Evolutionary conservation across 2,888 invertebrate genomes (phyloP).

Genomic region (Caenorhabditis angaria): DNA sequence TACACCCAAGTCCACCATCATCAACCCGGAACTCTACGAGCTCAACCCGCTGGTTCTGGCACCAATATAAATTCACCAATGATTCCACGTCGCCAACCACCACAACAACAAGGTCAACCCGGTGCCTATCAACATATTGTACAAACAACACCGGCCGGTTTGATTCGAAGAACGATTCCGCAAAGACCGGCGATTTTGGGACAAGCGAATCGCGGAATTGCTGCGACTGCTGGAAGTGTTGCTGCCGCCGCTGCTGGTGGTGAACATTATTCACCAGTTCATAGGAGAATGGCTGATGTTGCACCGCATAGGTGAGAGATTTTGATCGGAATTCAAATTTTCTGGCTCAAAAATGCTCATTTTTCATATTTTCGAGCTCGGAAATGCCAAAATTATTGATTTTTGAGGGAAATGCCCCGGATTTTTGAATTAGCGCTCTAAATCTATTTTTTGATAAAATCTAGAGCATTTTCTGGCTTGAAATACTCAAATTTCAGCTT

Average conservation of each 20-base stretch:
- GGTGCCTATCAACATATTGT: slow-evolving; percentile 23
- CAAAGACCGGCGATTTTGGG: background rate
- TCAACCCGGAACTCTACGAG: background rate
- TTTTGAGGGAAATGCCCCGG: background rate
- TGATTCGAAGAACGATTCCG: background rate
- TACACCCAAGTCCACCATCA: background rate
- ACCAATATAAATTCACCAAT: background rate
- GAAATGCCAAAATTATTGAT: background rate
- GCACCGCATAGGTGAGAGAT: slow-evolving; percentile 19
- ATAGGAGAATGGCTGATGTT: slow-evolving; percentile 11
- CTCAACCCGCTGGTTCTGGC: background rate
- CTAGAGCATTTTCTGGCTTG: no score
- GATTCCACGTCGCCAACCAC: background rate
- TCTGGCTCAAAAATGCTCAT: background rate
- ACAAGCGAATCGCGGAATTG: background rate
- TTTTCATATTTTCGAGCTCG: background rate
- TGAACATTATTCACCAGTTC: slow-evolving; percentile 7
- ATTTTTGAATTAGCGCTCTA: no score
- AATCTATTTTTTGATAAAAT: no score
- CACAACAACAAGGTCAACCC: background rate
- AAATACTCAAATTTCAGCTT: no score
- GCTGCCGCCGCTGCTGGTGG: no score
- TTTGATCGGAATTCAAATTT: background rate
- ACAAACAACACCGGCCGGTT: background rate
- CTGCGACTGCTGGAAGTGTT: background rate